Base-by-base conservation (phyloP, 2,888 invertebrate species). In the Zelleria hepariella region DNA sequence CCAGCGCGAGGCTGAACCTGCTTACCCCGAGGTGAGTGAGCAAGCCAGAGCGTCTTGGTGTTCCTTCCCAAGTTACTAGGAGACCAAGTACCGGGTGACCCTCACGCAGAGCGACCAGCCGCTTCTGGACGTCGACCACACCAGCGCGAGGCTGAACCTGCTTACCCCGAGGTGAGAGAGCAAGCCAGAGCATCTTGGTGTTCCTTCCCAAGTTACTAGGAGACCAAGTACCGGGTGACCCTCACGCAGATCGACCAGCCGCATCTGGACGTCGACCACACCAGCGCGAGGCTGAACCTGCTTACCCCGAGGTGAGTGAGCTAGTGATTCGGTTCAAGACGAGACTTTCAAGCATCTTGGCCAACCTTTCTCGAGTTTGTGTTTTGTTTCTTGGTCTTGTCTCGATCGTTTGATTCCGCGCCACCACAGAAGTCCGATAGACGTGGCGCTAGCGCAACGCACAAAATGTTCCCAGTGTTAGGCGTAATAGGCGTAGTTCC, bases 71-170 rank as follows among this genome's bases (percentile, higher is more conserved):
- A 95, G 97, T 68, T 99, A 99, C 83, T 99, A 99, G 84, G 90
- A 90, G 59, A 92, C 92, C 59, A 99, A 99, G 77, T 99, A 99
- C 77, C 92, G 93, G 26, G 94, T 98, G 57, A 90, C 91, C 57
- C 95, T 99, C 67, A 97, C 97, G 66, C 96, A 98, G 86, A 85
- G 91, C 7, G 85, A 92, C 1, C 99, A 99, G 75, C 97, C 98
- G 2, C 80, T 99, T 53, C 83, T 99, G 25, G 99, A 99, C 78
- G 99, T 99, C 0, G 99, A 99, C 86, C 99, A 98, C 74, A 99
- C 99, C 0, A 98, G 98, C 55, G 98, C 97, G 0, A 88, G 97
- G 62, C 86, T 99, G 21, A 99, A 99, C 80, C 94, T 99, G 62
- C 90, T 99, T 0, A 97, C 98, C 0, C 98, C 98, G 0, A 91